Conservation (phyloP, 2,888 invertebrate species). For the Melikaiella ostensackeni region DNA sequence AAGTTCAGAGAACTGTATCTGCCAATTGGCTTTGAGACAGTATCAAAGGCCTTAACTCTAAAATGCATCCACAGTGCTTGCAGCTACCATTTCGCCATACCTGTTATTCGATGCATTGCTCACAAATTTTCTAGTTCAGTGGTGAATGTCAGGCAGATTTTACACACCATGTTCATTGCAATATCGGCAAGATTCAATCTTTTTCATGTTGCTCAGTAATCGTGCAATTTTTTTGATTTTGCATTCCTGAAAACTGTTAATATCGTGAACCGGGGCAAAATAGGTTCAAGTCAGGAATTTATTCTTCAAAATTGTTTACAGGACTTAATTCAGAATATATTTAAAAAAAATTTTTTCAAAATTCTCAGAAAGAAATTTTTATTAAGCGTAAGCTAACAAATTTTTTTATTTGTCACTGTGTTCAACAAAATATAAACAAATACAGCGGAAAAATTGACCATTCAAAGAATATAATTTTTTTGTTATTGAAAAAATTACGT, state of each 20-base stretch:
- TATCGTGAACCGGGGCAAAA: no score
- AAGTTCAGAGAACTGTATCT: constrained; percentile 7
- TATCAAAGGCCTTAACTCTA: constrained; percentile 12
- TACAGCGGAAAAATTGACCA: no score
- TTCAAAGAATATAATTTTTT: no score
- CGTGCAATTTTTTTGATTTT: not conserved
- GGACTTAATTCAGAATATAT: no score
- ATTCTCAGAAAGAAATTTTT: no score
- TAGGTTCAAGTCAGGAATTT: no score
- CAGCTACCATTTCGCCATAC: constrained; percentile 1
- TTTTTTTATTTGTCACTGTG: no score
- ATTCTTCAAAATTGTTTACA: no score
- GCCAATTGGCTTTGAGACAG: constrained; percentile 27
- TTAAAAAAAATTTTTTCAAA: no score
- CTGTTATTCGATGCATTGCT: constrained; percentile 18
- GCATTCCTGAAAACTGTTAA: not conserved
- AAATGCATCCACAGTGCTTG: not conserved
- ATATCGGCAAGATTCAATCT: not conserved
- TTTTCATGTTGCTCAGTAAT: not conserved
- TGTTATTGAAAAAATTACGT: no score
- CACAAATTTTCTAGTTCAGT: not conserved
- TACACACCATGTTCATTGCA: not conserved
- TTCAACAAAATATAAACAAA: no score
- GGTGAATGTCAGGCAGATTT: not conserved
- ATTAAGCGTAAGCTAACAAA: no score